Conservation (phyloP, 1,140 invertebrate genomes). For the Pseudomyrmex dendroicus region DNA sequence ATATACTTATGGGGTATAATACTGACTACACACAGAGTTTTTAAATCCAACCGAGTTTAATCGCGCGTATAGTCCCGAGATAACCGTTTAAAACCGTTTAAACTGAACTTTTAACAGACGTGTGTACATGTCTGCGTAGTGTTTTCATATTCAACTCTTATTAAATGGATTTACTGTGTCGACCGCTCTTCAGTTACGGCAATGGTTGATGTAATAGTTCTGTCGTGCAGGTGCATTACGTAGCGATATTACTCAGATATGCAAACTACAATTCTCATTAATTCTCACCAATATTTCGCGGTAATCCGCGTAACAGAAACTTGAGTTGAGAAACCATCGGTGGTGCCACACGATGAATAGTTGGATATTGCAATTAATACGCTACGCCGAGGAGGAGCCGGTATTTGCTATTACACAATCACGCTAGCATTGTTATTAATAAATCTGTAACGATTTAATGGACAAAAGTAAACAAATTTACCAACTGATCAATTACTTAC, state of each 20-base stretch:
- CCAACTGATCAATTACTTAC: background rate
- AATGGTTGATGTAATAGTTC: conserved; percentile 44
- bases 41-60: no score
- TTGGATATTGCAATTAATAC: conserved; percentile 53
- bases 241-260: conserved; percentile 59
- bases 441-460: conserved; percentile 22
- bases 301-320: conserved; percentile 53
- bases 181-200: conserved; percentile 6
- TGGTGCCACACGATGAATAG: conserved; percentile 19
- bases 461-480: conserved; percentile 1
- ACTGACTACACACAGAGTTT: no score
- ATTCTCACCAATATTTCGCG: conserved; percentile 65
- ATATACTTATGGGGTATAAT: no score
- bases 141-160: conserved; percentile 11
- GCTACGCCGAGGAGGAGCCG: background rate
- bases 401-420: conserved; percentile 24
- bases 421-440: background rate
- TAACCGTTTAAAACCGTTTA: no score
- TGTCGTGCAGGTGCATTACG: conserved; percentile 36
- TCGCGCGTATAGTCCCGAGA: no score
- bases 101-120: background rate
- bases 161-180: background rate
- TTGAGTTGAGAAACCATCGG: conserved; percentile 49
- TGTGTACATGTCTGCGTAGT: no score
- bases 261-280: conserved; percentile 68